These are phyloP conservation scores for Scylla paramamosain DNA, from an alignment of 1,140 invertebrate genomes.

Conservation along the genomic window DNA sequence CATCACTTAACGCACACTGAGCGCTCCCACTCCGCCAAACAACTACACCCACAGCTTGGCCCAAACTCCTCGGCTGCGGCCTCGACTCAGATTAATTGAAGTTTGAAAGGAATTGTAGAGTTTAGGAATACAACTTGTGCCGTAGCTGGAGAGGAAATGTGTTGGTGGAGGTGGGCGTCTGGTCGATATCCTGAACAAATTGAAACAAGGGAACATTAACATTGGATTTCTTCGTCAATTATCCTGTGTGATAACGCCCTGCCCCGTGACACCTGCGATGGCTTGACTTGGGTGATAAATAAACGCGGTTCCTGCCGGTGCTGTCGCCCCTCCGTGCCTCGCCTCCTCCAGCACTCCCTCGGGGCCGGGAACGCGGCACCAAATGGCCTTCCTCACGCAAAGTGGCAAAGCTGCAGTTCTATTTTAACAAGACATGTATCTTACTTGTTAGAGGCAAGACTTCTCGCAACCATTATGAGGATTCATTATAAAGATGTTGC, in stretches of 20 bases:
- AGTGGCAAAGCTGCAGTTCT: background rate
- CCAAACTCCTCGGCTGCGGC: background rate
- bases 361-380: background rate
- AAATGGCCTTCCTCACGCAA: background rate
- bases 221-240: background rate
- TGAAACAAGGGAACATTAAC: background rate
- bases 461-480: too few relatives aligned
- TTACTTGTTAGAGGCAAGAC: too few relatives aligned
- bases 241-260: background rate
- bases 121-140: conserved; percentile 3
- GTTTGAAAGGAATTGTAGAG: conserved; percentile 10
- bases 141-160: background rate
- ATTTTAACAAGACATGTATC: background rate
- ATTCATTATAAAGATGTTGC: too few relatives aligned
- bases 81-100: conserved; percentile 24
- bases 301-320: background rate
- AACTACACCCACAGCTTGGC: background rate
- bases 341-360: background rate
- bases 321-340: background rate
- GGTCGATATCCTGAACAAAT: background rate
- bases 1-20: background rate
- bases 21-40: background rate
- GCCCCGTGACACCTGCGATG: background rate
- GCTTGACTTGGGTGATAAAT: background rate
- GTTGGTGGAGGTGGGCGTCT: background rate